Conservation (phyloP, 2,797 vertebrate species). For the Huso huso region DNA sequence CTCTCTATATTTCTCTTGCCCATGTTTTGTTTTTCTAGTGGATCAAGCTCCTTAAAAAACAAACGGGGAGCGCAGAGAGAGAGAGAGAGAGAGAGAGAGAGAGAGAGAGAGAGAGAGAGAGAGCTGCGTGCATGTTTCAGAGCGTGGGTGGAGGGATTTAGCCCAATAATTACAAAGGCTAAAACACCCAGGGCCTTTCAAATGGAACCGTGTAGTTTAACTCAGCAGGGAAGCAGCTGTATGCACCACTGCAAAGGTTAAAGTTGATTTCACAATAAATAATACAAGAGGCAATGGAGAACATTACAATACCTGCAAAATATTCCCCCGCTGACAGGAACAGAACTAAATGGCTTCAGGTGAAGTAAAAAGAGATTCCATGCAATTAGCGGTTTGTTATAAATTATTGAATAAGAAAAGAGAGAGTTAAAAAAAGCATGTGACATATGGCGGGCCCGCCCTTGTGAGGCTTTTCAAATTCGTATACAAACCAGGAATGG, state of each 20-base stretch:
- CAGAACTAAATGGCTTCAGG: background rate
- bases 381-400: too few species aligned
- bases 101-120: constrained; percentile 6
- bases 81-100: constrained; percentile 11
- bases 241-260: background rate
- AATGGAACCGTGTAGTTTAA: too few species aligned
- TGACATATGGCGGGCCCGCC: too few species aligned
- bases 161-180: too few species aligned
- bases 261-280: background rate
- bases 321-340: background rate
- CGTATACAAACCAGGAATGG: too few species aligned
- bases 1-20: too few species aligned
- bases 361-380: background rate
- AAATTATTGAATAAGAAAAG: too few species aligned
- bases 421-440: too few species aligned
- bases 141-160: background rate
- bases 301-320: background rate
- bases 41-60: too few species aligned
- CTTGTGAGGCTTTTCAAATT: too few species aligned
- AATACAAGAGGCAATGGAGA: background rate
- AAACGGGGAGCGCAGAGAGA: background rate
- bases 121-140: background rate
- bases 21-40: too few species aligned
- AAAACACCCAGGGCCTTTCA: too few species aligned
- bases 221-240: background rate